Evolutionary conservation across 2,113 vertebrate genomes (phyloP).

Genomic region (Bolborhynchus lineola): DNA sequence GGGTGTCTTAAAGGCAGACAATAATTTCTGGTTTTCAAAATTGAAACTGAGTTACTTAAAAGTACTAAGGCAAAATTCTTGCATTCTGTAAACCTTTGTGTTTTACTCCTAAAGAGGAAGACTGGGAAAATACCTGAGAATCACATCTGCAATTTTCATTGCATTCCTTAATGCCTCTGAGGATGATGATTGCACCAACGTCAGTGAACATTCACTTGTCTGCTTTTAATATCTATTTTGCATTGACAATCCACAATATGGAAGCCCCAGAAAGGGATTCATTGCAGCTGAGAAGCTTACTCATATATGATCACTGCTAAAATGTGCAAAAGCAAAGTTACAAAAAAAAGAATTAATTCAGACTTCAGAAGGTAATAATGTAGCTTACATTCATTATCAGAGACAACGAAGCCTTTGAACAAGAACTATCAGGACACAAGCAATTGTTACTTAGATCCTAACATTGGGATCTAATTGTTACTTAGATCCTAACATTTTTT

Average conservation of each 20-base stretch:
- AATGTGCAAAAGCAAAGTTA: not conserved
- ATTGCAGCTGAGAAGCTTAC: not conserved
- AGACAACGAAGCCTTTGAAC: not conserved
- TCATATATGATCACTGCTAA: not conserved
- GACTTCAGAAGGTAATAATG: not conserved
- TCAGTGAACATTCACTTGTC: not conserved
- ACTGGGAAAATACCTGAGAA: not conserved
- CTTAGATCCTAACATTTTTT: not conserved
- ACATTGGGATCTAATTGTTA: not conserved
- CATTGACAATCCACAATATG: not conserved
- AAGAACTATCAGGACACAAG: not conserved
- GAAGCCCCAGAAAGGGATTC: not conserved
- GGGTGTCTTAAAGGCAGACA: not conserved
- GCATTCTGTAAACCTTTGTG: not conserved
- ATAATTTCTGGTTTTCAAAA: not conserved
- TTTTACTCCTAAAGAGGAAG: not conserved
- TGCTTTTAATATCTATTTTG: not conserved
- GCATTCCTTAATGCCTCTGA: not conserved
- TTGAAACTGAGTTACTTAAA: not conserved
- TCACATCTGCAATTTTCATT: not conserved
- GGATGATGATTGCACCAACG: not conserved
- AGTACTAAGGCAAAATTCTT: not conserved
- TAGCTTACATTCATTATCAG: not conserved
- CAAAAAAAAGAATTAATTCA: not conserved
- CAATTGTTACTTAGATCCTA: not conserved